Evolutionary conservation across 2,888 invertebrate genomes (phyloP).

Genomic region (Epinotia demarniana): DNA sequence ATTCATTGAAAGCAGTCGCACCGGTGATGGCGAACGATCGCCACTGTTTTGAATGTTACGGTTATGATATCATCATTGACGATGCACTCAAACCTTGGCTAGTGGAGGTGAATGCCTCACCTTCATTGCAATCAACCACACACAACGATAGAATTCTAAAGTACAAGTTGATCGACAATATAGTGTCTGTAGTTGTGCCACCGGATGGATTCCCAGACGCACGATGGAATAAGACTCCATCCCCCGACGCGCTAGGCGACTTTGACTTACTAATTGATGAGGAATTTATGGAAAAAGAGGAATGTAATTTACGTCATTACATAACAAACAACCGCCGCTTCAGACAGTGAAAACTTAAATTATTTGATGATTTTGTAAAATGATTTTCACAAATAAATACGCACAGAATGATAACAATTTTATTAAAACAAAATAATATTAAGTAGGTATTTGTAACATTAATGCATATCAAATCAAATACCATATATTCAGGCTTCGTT

Average conservation of each 20-base stretch:
- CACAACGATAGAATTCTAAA: conserved; percentile 97
- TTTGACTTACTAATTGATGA: conserved; percentile 95
- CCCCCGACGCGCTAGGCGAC: conserved; percentile 89
- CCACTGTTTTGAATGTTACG: conserved; percentile 97
- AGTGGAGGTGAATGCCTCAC: conserved; percentile 97
- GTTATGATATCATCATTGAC: conserved; percentile 98
- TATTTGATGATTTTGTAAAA: neutral
- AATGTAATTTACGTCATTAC: conserved; percentile 65
- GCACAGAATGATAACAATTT: neutral
- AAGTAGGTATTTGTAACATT: neutral
- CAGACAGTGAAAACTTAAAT: conserved; percentile 46
- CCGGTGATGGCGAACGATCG: conserved; percentile 97
- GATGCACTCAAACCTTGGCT: conserved; percentile 97
- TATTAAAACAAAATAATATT: conserved; percentile 2
- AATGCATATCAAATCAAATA: neutral
- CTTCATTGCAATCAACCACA: conserved; percentile 97
- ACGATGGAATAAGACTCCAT: conserved; percentile 93
- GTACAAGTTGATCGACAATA: conserved; percentile 97
- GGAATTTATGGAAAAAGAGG: conserved; percentile 89
- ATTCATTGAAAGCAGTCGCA: conserved; percentile 96
- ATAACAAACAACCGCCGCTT: conserved; percentile 59
- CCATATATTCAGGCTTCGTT: neutral
- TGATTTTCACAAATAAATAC: neutral
- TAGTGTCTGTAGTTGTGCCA: conserved; percentile 95
- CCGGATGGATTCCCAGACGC: conserved; percentile 95